phyloP scores from a whole-genome alignment of 2,888 invertebrate genomes.

The Serripes groenlandicus region DNA sequence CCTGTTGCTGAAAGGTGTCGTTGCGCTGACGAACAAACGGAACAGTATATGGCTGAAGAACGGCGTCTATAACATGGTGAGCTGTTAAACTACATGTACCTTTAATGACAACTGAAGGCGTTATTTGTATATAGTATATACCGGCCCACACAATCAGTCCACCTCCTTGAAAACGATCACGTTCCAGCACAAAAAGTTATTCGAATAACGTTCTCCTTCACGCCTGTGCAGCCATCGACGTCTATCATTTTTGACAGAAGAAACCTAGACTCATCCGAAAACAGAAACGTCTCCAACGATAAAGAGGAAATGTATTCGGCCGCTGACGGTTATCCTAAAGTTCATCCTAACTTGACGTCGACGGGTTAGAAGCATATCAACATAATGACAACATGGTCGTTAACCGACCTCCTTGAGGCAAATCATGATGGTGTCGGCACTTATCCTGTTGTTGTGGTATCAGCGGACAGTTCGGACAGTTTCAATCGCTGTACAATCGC shows the following conservation, averaged over 20 bases:
- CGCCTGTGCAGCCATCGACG: slow-evolving; percentile 25
- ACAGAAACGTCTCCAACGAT: slow-evolving; percentile 35
- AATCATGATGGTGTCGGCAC: background rate
- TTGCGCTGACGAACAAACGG: background rate
- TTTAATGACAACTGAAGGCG: background rate
- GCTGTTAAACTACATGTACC: background rate
- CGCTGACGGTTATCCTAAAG: background rate
- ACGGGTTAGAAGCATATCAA: background rate
- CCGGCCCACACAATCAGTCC: background rate
- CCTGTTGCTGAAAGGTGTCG: background rate
- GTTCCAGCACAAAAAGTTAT: slow-evolving; percentile 25
- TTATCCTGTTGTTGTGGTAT: slow-evolving; percentile 6
- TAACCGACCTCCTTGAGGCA: background rate
- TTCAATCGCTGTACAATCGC: no score
- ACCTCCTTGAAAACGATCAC: slow-evolving; percentile 25
- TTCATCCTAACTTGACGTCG: background rate
- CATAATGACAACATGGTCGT: slow-evolving; percentile 7
- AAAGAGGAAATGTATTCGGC: background rate
- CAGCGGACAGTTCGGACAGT: background rate
- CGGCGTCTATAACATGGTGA: background rate
- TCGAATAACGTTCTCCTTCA: slow-evolving; percentile 23
- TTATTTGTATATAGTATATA: background rate
- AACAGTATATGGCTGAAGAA: background rate
- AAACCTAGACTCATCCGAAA: slow-evolving; percentile 31
- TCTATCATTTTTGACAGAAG: slow-evolving; percentile 5